Base-by-base conservation (phyloP, 2,113 vertebrate genomes). In the Sebastes schlegelii region DNA sequence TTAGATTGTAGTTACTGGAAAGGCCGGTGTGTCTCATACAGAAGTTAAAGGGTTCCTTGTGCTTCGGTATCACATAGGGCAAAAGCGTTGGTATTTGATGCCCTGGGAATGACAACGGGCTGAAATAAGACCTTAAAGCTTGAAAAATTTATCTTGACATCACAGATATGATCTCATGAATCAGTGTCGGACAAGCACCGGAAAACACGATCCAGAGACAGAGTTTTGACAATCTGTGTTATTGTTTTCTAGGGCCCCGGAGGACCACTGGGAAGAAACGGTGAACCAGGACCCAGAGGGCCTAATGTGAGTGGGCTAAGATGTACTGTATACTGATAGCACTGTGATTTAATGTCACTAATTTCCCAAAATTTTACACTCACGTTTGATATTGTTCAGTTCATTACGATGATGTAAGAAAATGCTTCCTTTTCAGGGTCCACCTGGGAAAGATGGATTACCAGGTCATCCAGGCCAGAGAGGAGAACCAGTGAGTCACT, bases 391-490 rank as follows among this genome's bases (percentile, higher is more conserved):
- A 6, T 43, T 57, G 1, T 49, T 70, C 12, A 52, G 5, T 60
- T 69, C 5, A 51, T 79, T 14, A 54, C 23, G 52, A 21, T 75
- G 5, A 72, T 69, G 46, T 57, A 61, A 81, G 13, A 63, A 79
- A 83, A 89, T 54, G 2, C 13, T 62, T 49, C 4, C 4, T 45
- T 79, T 83, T 65, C 78, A 98, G 97, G 97, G 97, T 19, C 95
- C 94, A 1, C 68, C 95, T 0, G 97, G 97, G 65, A 98, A 99
- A 89, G 97, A 98, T 0, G 97, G 97, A 19, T 51, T 96, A 79
- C 96, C 95, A 1, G 97, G 97, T 62, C 97, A 98, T 89, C 97
- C 97, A 3, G 97, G 97, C 16, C 96, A 97, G 90, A 96, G 97
- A 65, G 97, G 97, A 21, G 97, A 98, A 67, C 91, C 97, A 76